These are phyloP conservation scores for pig (Sus scrofa) DNA, from an alignment of 2,113 vertebrate genomes.

Conservation along the genomic window DNA sequence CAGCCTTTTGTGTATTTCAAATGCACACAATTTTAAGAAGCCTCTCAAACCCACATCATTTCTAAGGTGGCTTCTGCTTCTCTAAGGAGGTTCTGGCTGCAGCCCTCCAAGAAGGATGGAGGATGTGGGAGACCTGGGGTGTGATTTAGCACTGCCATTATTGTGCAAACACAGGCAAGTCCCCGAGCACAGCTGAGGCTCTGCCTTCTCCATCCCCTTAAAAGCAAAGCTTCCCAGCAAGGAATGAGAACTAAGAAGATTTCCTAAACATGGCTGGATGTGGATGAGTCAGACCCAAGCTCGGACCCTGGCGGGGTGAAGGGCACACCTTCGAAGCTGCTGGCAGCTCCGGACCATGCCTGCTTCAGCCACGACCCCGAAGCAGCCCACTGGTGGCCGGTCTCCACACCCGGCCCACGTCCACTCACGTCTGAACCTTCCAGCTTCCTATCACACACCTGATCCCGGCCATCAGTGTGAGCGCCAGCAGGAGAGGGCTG, in stretches of 20 bases:
- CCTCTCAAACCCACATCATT: neutral
- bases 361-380: neutral
- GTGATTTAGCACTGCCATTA: neutral
- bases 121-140: rapidly evolving
- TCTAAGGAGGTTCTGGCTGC: neutral
- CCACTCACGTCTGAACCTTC: neutral
- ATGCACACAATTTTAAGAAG: neutral
- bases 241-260: rapidly evolving
- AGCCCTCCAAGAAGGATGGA: neutral
- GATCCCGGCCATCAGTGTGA: rapidly evolving
- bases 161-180: rapidly evolving
- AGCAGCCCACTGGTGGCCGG: rapidly evolving
- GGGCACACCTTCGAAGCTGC: neutral
- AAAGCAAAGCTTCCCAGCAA: neutral
- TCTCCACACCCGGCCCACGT: neutral
- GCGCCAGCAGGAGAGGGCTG: rapidly evolving
- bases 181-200: rapidly evolving
- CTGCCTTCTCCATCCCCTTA: neutral
- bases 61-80: neutral
- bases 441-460: neutral
- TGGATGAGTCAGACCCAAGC: neutral
- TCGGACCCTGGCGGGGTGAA: rapidly evolving
- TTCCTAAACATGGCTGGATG: neutral
- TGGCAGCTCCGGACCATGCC: rapidly evolving
- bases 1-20: neutral